phyloP scores from a whole-genome alignment of 2,888 invertebrate genomes.

The Lasioglossum pauxillum region DNA sequence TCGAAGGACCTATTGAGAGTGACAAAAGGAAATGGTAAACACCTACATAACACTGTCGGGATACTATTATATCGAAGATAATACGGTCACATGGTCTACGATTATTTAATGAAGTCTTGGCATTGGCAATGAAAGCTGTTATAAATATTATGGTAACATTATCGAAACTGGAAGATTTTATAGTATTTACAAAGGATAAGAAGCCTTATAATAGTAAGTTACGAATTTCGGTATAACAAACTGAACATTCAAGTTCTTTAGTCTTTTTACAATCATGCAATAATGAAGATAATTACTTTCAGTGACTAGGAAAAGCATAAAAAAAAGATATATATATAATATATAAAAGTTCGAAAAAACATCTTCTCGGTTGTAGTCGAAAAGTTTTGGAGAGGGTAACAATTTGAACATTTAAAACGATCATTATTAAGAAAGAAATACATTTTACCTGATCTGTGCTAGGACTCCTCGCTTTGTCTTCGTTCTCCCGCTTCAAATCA shows the following conservation, averaged over 20 bases:
- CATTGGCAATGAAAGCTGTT: conserved; percentile 29
- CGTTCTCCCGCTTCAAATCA: conserved; percentile 80
- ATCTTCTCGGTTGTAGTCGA: conserved; percentile 50
- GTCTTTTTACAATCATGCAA: conserved; percentile 65
- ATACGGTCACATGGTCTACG: conserved; percentile 9
- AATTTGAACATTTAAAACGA: conserved; percentile 42
- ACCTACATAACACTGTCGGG: not conserved
- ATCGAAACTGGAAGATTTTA: conserved; percentile 32
- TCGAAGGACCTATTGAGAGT: not conserved
- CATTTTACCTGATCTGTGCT: conserved; percentile 94
- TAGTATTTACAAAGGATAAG: conserved; percentile 48
- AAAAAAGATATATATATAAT: conserved; percentile 45
- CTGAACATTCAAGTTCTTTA: conserved; percentile 50
- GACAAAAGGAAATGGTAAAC: not conserved
- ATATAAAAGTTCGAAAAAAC: conserved; percentile 56
- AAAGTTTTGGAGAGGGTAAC: conserved; percentile 38
- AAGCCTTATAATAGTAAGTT: conserved; percentile 22
- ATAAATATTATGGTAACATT: conserved; percentile 42
- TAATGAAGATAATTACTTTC: conserved; percentile 58
- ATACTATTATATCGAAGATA: conserved; percentile 18
- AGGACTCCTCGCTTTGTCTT: conserved; percentile 91
- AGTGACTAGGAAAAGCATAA: conserved; percentile 57
- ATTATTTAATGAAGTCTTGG: conserved; percentile 30
- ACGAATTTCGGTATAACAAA: conserved; percentile 30
- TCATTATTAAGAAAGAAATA: conserved; percentile 68